Evolutionary conservation across 2,888 invertebrate species (phyloP).

Genomic region (Leistus spinibarbis): DNA sequence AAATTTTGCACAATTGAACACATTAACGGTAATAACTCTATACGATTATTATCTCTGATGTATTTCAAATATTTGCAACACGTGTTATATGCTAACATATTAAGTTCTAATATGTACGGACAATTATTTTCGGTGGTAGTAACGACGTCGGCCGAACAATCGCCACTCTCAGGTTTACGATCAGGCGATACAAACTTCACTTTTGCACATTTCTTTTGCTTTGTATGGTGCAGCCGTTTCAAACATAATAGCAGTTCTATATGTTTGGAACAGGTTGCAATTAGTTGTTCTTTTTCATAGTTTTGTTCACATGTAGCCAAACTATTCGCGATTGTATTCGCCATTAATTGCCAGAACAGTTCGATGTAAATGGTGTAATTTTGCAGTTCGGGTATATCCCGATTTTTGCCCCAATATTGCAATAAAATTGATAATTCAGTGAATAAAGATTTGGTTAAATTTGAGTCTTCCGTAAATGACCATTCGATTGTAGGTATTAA

Average conservation of each 20-base stretch:
- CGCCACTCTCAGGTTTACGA: conserved; percentile 44
- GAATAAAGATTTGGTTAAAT: conserved; percentile 58
- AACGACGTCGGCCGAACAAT: conserved; percentile 39
- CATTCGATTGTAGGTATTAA: conserved; percentile 59
- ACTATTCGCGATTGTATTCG: conserved; percentile 50
- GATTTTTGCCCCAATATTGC: conserved; percentile 64
- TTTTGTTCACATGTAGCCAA: conserved; percentile 46
- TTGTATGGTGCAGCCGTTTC: conserved; percentile 54
- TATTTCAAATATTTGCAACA: conserved; percentile 64
- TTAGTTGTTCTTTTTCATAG: conserved; percentile 43
- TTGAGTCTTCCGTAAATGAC: conserved; percentile 55
- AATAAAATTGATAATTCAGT: conserved; percentile 60
- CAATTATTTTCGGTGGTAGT: conserved; percentile 46
- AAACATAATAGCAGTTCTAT: conserved; percentile 59
- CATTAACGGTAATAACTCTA: conserved; percentile 61
- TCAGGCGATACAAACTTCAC: conserved; percentile 61
- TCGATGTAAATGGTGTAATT: conserved; percentile 53
- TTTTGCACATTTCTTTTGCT: conserved; percentile 57
- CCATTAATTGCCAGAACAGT: conserved; percentile 56
- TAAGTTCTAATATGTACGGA: conserved; percentile 58
- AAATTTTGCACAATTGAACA: conserved; percentile 64
- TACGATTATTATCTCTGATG: conserved; percentile 57
- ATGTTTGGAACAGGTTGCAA: conserved; percentile 51
- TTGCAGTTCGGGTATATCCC: conserved; percentile 48
- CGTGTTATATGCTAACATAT: conserved; percentile 57